Percentiles rank a stretch among this genome's conserved stretches.
phyloP scores from a whole-genome alignment of 1,140 invertebrate species.

The Brachionus angularis region DNA sequence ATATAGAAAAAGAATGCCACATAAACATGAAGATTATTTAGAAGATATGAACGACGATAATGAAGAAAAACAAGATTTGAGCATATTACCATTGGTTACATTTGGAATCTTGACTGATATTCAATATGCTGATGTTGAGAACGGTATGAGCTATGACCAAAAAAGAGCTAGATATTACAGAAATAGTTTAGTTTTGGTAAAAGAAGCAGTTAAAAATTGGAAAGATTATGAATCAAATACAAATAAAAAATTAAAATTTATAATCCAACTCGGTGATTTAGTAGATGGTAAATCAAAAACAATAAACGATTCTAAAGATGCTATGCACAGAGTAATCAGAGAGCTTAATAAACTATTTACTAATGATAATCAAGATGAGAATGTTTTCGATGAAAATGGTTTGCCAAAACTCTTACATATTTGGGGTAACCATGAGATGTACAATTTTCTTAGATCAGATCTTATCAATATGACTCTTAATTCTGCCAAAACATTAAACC shows the following conservation, averaged over 20 bases:
- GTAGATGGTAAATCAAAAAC: slow-evolving; percentile 54
- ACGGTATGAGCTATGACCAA: slow-evolving; percentile 51
- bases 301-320: slow-evolving; percentile 38
- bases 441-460: slow-evolving; percentile 53
- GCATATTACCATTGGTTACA: slow-evolving; percentile 42
- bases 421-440: slow-evolving; percentile 58
- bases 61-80: slow-evolving; percentile 20
- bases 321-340: slow-evolving; percentile 42
- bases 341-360: slow-evolving; percentile 45
- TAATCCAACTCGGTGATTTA: slow-evolving; percentile 57
- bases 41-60: neutral
- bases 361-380: slow-evolving; percentile 14
- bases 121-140: slow-evolving; percentile 56
- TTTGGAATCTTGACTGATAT: slow-evolving; percentile 57
- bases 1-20: neutral
- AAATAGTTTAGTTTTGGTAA: slow-evolving; percentile 50
- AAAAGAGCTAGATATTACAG: slow-evolving; percentile 53
- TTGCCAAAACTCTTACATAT: slow-evolving; percentile 49
- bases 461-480: slow-evolving; percentile 46
- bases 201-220: slow-evolving; percentile 52
- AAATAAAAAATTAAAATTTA: slow-evolving; percentile 47
- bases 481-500: slow-evolving; percentile 18
- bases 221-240: slow-evolving; percentile 43
- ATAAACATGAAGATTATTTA: neutral
- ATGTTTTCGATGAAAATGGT: slow-evolving; percentile 45